Base-by-base conservation (phyloP, 2,113 vertebrate genomes). In the Dipodomys merriami region DNA sequence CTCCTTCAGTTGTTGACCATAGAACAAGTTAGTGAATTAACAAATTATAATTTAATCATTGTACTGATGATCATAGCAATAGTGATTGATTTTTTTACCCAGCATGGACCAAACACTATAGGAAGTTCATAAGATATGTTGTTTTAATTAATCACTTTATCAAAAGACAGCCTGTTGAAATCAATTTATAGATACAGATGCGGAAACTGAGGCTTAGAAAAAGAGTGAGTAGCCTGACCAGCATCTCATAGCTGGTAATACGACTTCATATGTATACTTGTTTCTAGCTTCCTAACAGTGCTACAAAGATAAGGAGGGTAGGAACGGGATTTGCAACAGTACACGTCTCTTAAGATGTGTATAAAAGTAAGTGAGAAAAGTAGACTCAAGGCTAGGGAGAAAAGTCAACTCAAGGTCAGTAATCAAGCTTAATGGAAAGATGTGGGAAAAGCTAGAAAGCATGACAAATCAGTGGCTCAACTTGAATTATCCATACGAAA, bases 71-170 rank as follows among this genome's bases (percentile, higher is more conserved):
- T 20, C 71, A 68, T 39, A 69, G 65, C 6, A 84, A 74, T 15
- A 64, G 23, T 29, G 83, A 73, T 62, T 64, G 12, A 57, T 77
- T 83, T 80, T n/a, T 79, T 33, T 69, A 46, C 10, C 60, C 73
- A 68, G 39, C 71, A 69, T 39, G 7, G 23, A 73, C 69, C 57
- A 81, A 49, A 83, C 39, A 83, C 6, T 60, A 18, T 67, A 84
- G 33, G 84, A 78, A 92, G 23, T 73, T 93, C 57, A 88, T 39
- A 82, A 27, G 49, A 91, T 91, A 23, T 20, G n/a, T 53, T n/a
- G 19, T 33, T 27, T 90, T 74, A 64, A 11, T 89, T 89, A 69
- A 86, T 68, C 27, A 64, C 46, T 62, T 5, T 25, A 71, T 49
- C 8, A 57, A 87, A 88, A 13, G 27, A 64, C 64, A 91, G 25